Conservation (phyloP, 2,797 vertebrate species). For the Macropus fuliginosus region DNA sequence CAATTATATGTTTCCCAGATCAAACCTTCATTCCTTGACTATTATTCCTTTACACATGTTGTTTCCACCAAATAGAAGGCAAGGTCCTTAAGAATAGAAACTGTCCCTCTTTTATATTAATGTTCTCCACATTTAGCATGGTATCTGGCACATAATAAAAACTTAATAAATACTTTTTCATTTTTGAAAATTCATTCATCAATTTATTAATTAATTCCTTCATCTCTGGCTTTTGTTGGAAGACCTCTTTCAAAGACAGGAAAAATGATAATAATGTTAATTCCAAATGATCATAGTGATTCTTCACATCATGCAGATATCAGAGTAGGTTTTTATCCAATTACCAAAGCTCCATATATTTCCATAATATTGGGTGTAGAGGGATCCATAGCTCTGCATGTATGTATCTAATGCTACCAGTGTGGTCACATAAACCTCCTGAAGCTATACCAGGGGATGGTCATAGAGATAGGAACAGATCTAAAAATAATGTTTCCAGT, state of each 20-base stretch:
- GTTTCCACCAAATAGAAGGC: neutral
- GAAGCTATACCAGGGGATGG: conserved; percentile 13
- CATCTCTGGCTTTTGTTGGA: conserved; percentile 36
- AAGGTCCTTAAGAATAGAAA: neutral
- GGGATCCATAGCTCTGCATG: neutral
- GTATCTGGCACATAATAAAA: neutral
- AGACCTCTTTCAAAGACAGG: conserved; percentile 24
- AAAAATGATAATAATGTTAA: neutral
- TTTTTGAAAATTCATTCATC: neutral
- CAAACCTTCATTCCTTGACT: too few species aligned
- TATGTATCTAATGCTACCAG: conserved; percentile 15
- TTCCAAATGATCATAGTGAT: conserved; percentile 21
- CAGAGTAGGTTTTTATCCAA: neutral
- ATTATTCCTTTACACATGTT: too few species aligned
- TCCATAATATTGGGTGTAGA: neutral
- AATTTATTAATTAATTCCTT: neutral
- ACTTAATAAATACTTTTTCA: neutral
- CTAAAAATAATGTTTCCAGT: conserved; percentile 57
- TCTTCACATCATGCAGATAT: neutral
- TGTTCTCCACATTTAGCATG: neutral
- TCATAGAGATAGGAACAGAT: conserved; percentile 37
- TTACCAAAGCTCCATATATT: neutral
- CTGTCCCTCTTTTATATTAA: neutral
- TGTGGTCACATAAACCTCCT: conserved; percentile 35
- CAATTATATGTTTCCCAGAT: too few species aligned